Evolutionary conservation across 2,888 invertebrate genomes (phyloP), one percentile per base, ranked within the genome.

Genomic region (Galeruca laticollis): DNA sequence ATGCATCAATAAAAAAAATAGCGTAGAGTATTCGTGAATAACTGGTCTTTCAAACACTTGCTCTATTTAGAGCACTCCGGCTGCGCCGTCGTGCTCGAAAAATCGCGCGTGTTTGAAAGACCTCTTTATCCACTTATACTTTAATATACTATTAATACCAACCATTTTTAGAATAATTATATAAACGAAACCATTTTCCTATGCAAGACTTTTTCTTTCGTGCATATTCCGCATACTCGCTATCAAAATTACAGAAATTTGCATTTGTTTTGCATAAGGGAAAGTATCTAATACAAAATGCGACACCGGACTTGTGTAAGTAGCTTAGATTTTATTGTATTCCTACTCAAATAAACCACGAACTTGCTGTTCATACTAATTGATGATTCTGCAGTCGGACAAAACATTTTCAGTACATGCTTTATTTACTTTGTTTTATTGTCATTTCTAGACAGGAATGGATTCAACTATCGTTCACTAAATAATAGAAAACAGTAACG

Each of bases 321-420:
- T 26, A 37, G 26, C 4, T 40, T 54, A 18, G 51, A 63, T 54
- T 63, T 63, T 40, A 63, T 63, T 63, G 54, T 26, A 35, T 56
- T 40, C 54, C 49, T 20, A 52, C 37, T 31, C 35, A 60, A 62
- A 62, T 62, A 35, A 43, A 52, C 37, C 20, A 15, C 35, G 33
- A 52, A 62, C 63, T 63, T 43, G 63, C 26, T 35, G 26, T 54
- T 54, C 63, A 63, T 63, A 63, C 63, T 63, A 63, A 63, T 63
- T 13, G 54, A 40, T 40, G n/a, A 56, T 63, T 61, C 13, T 26
- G 20, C 52, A 26, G 43, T 40, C 9, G 15, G 35, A 21, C 31
- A 61, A 21, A 49, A 49, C n/a, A 33, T 33, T 61, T 61, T 20
- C 43, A 15, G 61, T 31, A 61, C 47, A 61, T 47, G 26, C 6